Evolutionary conservation across 2,888 invertebrate species (phyloP), one percentile per base, ranked within the genome.

Genomic region (Chrysina gloriosa): DNA sequence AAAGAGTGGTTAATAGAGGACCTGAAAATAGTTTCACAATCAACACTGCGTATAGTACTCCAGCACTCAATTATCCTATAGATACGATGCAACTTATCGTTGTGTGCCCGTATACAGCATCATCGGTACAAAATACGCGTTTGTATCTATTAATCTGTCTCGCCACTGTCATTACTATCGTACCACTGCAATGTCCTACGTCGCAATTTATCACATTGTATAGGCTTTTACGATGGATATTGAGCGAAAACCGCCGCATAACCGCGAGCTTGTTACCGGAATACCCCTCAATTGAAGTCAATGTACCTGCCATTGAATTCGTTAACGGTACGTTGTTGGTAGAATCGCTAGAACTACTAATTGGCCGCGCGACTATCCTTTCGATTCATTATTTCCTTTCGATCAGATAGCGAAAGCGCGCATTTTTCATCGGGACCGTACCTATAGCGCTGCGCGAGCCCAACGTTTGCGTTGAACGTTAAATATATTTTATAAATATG

Each of bases 261-360:
- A 25, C 23, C 39, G 58, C 58, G 16, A 42, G 42, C 25, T 39
- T 58, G 58, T 42, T 58, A 39, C 7, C 21, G 14, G 42, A 58
- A 58, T 58, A 42, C 19, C 23, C 25, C 16, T n/a, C n/a, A n/a
- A 39, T 58, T 39, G 25, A 39, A 58, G 39, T 58, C 39, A 39
- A 58, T 23, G 27, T 39, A 23, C 39, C 58, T 27, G 25, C 27
- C 42, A 42, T 39, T 39, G 58, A 58, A 42, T 27, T 39, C 11
- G 39, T 42, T 58, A 58, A 27, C 58, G 42, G 58, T 42, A 42
- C 7, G n/a, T n/a, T n/a, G 39, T 25, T 36, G 4, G 27, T 14
- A 14, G 14, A 27, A 19, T 21, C n/a, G 36, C 36, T n/a, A n/a
- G n/a, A 16, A 42, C 39, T 14, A 39, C 42, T 58, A 58, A 58